Evolutionary conservation across 2,888 invertebrate genomes (phyloP), one percentile per base, ranked within the genome.

Genomic region (Teleiodes luculella): DNA sequence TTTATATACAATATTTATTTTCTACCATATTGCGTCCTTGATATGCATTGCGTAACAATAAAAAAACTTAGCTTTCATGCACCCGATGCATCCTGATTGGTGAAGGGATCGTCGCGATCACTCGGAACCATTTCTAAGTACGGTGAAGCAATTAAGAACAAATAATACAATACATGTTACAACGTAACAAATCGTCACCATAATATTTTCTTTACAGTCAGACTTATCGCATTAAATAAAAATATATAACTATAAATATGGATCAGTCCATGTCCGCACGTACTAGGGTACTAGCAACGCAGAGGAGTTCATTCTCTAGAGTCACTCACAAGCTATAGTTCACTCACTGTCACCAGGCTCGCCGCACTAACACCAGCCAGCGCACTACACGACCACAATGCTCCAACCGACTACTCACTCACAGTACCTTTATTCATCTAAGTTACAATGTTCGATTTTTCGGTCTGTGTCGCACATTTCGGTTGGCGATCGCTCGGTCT

Each of bases 41-140:
- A 89, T 89, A 89, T 88, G 89, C 89, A 88, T 89, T 81, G 89
- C 89, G 89, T 87, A 88, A 88, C 89, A 88, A 88, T 87, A 88
- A 87, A 87, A 87, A 87, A 87, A 86, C 83, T 75, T 86, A 86
- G 87, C 87, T 86, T 81, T 80, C 74, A 83, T 82, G 86, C 83
- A 81, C 74, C 76, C 67, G 76, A 77, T 75, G 81, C 79, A 72
- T 78, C 80, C 78, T 77, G 78, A 67, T 74, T 69, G 71, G 70
- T 67, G 66, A 65, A 64, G 60, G 68, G 68, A 65, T 62, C 69
- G 59, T 63, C 65, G 68, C 67, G 70, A 67, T 63, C 76, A 59
- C 69, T 62, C 74, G 72, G 74, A 72, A 74, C 76, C 64, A 70
- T 67, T 65, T 72, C 81, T 84, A 84, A 85, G 85, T 86, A 86